Percentiles rank a stretch among this genome's conserved stretches.
Conservation (phyloP, 1,140 invertebrate genomes). For the Drosophila novamexicana region DNA sequence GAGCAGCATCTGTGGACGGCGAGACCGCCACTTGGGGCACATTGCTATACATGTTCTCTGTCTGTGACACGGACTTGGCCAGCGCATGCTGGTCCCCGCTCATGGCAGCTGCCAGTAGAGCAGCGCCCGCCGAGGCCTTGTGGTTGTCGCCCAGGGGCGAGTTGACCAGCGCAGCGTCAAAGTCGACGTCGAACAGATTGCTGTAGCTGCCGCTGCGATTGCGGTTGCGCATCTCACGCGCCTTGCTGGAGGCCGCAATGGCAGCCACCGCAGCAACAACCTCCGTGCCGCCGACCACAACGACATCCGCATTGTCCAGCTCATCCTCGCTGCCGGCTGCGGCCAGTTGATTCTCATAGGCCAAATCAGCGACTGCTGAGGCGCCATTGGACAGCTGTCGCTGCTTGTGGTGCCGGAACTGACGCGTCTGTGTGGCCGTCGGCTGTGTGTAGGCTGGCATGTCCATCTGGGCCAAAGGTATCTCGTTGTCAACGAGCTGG, state of each 20-base stretch:
- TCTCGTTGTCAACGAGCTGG: conserved; percentile 87
- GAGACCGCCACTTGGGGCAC: conserved; percentile 52
- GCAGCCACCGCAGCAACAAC: conserved; percentile 78
- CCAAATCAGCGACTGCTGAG: conserved; percentile 46
- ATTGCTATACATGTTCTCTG: conserved; percentile 84
- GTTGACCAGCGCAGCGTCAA: conserved; percentile 58
- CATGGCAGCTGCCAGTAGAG: conserved; percentile 62
- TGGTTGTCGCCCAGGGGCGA: conserved; percentile 40
- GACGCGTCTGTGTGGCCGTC: conserved; percentile 64
- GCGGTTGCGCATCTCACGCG: conserved; percentile 74
- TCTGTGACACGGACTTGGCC: conserved; percentile 62
- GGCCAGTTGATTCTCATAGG: conserved; percentile 71
- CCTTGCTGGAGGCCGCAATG: conserved; percentile 66
- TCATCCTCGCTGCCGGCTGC: conserved; percentile 70
- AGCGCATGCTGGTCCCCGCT: conserved; percentile 42
- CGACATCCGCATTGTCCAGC: conserved; percentile 69
- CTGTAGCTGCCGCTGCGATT: conserved; percentile 81
- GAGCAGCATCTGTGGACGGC: conserved; percentile 43
- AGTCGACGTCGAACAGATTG: conserved; percentile 80
- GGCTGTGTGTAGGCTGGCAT: conserved; percentile 68
- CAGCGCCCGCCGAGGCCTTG: conserved; percentile 55
- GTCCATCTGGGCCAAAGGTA: conserved; percentile 86
- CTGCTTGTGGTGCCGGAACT: conserved; percentile 78
- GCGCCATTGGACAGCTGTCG: conserved; percentile 54
- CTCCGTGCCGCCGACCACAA: conserved; percentile 72